A percentile compares a stretch with the other conserved stretches of the same genome.
These are phyloP conservation scores for Prochilodus magdalenae DNA, from an alignment of 2,113 vertebrate genomes.

Conservation along the genomic window DNA sequence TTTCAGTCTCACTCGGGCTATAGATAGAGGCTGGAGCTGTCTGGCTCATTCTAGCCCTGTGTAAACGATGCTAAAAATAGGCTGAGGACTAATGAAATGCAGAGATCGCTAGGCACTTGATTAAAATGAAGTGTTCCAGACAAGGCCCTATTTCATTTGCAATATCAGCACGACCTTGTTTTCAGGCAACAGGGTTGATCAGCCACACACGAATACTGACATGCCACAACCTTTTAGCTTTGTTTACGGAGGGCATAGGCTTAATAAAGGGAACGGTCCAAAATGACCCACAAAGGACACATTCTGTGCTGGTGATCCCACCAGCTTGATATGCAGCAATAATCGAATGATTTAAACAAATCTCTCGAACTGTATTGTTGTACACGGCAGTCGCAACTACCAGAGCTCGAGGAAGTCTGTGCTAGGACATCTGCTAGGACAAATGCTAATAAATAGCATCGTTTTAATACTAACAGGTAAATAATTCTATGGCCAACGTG, in stretches of 20 bases:
- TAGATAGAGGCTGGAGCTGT: slow-evolving; percentile 52
- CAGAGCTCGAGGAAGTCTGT: not conserved
- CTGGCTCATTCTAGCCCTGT: slow-evolving; percentile 50
- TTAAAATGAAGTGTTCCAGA: slow-evolving; percentile 45
- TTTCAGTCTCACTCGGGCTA: slow-evolving; percentile 46
- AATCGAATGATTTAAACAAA: not conserved
- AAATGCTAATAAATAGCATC: too few relatives aligned
- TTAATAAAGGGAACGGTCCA: not conserved
- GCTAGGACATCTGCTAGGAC: too few relatives aligned
- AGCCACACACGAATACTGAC: slow-evolving; percentile 10
- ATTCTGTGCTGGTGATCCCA: not conserved
- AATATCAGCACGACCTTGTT: slow-evolving; percentile 36
- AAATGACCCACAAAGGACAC: not conserved
- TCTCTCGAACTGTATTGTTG: not conserved
- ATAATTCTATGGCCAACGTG: not conserved
- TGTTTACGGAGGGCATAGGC: not conserved
- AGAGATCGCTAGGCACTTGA: slow-evolving; percentile 53
- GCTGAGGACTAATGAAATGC: slow-evolving; percentile 56
- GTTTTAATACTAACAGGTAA: too few relatives aligned
- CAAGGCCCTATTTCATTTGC: slow-evolving; percentile 40
- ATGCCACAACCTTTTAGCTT: not conserved
- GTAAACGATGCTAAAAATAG: slow-evolving; percentile 60
- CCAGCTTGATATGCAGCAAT: too few relatives aligned
- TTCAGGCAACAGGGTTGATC: slow-evolving; percentile 20
- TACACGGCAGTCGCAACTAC: too few relatives aligned